Conservation (phyloP, 2,797 vertebrate genomes). For the Takifugu ocellatus region DNA sequence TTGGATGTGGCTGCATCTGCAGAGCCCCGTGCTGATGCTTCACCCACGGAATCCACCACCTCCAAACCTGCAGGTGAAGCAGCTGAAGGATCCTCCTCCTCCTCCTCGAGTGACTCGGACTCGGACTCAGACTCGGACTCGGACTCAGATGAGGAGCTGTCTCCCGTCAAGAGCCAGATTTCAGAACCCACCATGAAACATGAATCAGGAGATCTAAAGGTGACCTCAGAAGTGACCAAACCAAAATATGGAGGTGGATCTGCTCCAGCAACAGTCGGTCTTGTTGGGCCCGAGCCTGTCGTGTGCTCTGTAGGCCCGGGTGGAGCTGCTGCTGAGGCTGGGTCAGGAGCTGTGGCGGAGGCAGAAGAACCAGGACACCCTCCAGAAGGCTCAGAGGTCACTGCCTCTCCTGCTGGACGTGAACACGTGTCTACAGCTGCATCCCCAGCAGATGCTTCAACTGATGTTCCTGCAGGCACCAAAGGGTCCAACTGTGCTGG, state of each 20-base stretch:
- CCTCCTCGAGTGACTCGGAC: constrained; percentile 76
- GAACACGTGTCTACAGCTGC: constrained; percentile 3
- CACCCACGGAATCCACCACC: not conserved
- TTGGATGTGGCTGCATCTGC: not conserved
- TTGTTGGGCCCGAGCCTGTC: constrained; percentile 8
- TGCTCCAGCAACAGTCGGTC: constrained; percentile 23
- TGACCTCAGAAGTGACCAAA: constrained; percentile 21
- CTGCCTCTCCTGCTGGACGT: constrained; percentile 5
- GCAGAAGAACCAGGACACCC: not conserved
- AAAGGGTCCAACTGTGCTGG: constrained; percentile 3
- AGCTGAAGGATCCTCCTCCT: constrained; percentile 42
- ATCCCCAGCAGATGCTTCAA: not conserved
- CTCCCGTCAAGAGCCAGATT: constrained; percentile 14
- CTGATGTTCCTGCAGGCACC: not conserved
- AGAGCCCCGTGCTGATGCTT: constrained; percentile 9
- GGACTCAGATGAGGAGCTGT: constrained; percentile 77
- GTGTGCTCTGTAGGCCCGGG: constrained; percentile 28
- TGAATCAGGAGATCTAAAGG: constrained; percentile 2
- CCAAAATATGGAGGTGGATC: constrained; percentile 5
- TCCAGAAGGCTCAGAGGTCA: not conserved
- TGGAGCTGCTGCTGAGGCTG: constrained; percentile 9
- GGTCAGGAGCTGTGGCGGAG: not conserved
- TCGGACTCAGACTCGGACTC: constrained; percentile 69
- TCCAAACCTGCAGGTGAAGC: constrained; percentile 22
- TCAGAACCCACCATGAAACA: constrained; percentile 6